Conservation (phyloP, 2,888 invertebrate genomes). For the Lithosia quadra region DNA sequence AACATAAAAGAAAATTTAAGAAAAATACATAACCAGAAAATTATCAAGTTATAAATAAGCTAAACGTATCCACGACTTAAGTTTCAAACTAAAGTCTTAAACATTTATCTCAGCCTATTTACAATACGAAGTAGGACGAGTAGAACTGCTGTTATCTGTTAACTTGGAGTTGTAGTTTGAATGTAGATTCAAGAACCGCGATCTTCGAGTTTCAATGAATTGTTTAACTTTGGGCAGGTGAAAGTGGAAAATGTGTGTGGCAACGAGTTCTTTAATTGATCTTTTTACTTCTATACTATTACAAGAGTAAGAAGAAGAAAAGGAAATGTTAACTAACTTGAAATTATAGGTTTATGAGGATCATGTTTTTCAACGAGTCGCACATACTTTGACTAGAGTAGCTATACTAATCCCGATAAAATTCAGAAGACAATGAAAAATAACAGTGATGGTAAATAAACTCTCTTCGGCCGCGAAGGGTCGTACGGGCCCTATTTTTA, state of each 20-base stretch:
- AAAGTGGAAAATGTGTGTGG: not conserved
- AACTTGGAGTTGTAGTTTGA: slow-evolving; percentile 27
- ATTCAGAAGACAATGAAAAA: too few species aligned
- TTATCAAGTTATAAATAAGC: not conserved
- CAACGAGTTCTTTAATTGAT: not conserved
- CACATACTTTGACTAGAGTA: too few species aligned
- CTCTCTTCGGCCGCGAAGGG: too few species aligned
- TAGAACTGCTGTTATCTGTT: slow-evolving; percentile 39
- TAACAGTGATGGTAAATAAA: too few species aligned
- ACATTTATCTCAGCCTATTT: slow-evolving; percentile 43
- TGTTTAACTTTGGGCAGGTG: slow-evolving; percentile 16
- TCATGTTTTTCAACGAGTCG: too few species aligned
- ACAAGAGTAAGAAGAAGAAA: too few species aligned
- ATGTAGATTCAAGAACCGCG: slow-evolving; percentile 21
- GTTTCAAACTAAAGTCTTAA: slow-evolving; percentile 27
- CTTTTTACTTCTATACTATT: too few species aligned
- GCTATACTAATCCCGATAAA: too few species aligned
- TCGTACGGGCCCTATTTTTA: too few species aligned
- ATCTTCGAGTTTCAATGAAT: slow-evolving; percentile 24
- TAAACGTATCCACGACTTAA: slow-evolving; percentile 16
- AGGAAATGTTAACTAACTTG: too few species aligned
- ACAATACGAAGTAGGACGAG: slow-evolving; percentile 31
- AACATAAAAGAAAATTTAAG: too few species aligned
- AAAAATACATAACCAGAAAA: not conserved
- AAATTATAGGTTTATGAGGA: too few species aligned